Conservation (phyloP, 2,888 invertebrate genomes). For the Epinotia nisella region DNA sequence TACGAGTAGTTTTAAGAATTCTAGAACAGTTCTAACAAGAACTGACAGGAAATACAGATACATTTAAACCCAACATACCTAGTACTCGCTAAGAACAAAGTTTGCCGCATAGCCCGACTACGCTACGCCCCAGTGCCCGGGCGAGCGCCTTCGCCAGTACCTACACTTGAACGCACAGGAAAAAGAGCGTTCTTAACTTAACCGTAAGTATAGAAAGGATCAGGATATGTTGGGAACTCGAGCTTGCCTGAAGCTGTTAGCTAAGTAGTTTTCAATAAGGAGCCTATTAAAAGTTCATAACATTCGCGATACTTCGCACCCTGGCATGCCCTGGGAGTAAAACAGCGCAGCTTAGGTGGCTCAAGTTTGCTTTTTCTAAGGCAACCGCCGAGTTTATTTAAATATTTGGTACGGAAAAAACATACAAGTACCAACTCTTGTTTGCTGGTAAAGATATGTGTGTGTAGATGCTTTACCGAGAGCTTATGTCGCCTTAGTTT, state of each 20-base stretch:
- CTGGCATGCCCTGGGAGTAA: too few relatives aligned
- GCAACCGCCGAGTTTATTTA: too few relatives aligned
- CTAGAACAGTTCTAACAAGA: background rate
- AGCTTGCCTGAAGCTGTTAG: background rate
- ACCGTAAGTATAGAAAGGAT: background rate
- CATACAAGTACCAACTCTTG: too few relatives aligned
- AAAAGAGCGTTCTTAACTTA: background rate
- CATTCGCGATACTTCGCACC: too few relatives aligned
- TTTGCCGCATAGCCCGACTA: background rate
- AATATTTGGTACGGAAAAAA: too few relatives aligned
- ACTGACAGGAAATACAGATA: background rate
- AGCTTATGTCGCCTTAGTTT: too few relatives aligned
- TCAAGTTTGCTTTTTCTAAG: too few relatives aligned
- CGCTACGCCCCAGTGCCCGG: background rate
- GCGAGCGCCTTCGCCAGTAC: background rate
- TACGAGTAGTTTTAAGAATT: background rate
- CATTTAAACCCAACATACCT: conserved; percentile 4
- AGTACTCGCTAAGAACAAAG: background rate
- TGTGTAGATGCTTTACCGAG: too few relatives aligned
- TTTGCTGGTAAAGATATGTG: too few relatives aligned
- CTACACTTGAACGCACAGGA: background rate
- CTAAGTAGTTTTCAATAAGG: background rate
- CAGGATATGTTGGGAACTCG: background rate
- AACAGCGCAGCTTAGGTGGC: too few relatives aligned
- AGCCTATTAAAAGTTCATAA: background rate